Evolutionary conservation across 2,888 invertebrate species (phyloP).

Genomic region (Orthosia gothica): DNA sequence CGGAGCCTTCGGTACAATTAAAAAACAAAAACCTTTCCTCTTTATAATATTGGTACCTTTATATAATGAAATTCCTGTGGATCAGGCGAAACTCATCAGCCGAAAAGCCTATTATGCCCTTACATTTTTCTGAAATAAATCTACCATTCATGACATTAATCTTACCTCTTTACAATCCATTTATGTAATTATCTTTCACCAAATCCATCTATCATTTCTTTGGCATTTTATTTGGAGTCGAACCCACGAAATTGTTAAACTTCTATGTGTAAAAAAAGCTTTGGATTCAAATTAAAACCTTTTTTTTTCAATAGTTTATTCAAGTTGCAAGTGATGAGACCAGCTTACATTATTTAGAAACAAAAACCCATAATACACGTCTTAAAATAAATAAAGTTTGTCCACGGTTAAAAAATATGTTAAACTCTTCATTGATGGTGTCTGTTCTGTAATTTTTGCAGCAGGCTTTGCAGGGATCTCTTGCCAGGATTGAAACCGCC

Average conservation of each 20-base stretch:
- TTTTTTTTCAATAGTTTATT: conserved; percentile 19
- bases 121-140: no score
- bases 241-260: no score
- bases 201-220: neutral
- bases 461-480: conserved; percentile 73
- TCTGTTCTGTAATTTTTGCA: conserved; percentile 69
- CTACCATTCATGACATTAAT: neutral
- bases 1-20: no score
- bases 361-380: neutral
- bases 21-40: no score
- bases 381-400: neutral
- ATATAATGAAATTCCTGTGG: no score
- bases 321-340: conserved; percentile 50
- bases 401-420: neutral
- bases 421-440: conserved; percentile 44
- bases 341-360: conserved; percentile 21
- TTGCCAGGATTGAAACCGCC: conserved; percentile 87
- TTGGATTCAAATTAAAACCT: conserved; percentile 3
- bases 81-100: no score
- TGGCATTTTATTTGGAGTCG: neutral
- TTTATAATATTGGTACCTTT: no score
- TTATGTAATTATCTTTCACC: neutral
- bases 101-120: no score
- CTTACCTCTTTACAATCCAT: neutral
- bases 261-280: neutral